Evolutionary conservation across 1,140 invertebrate genomes (phyloP).

Genomic region (Heliconius himera): DNA sequence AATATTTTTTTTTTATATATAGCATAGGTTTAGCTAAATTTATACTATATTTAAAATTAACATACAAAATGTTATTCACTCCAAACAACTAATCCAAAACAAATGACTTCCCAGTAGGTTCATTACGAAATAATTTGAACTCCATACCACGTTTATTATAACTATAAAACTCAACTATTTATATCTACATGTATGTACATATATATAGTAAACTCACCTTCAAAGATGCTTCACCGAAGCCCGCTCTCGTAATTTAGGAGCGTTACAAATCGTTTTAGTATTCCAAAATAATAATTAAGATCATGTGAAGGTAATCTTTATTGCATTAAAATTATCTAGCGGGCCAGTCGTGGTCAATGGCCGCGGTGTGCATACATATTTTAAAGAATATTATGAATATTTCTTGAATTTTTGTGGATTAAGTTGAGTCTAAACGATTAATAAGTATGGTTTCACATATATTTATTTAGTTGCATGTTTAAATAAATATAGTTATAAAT

Average conservation of each 20-base stretch:
- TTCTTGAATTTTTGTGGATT: neutral
- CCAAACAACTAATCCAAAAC: neutral
- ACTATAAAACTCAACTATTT: neutral
- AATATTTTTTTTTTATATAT: no score
- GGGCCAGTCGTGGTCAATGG: conserved; percentile 25
- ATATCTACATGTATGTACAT: neutral
- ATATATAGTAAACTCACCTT: neutral
- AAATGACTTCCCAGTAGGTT: neutral
- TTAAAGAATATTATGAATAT: neutral
- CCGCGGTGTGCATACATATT: conserved; percentile 4
- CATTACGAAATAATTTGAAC: neutral
- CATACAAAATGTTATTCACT: neutral
- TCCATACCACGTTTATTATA: neutral
- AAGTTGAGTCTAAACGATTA: no score
- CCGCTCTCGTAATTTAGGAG: conserved; percentile 34
- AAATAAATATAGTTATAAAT: no score
- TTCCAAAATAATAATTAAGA: conserved; percentile 66
- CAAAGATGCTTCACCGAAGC: conserved; percentile 31
- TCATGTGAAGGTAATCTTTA: conserved; percentile 56
- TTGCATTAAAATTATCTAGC: conserved; percentile 41
- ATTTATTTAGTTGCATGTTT: no score
- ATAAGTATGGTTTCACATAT: no score
- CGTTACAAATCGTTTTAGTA: conserved; percentile 44
- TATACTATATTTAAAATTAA: no score
- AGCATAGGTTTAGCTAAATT: no score